A percentile compares a stretch with the other conserved stretches of the same genome.
phyloP scores from a whole-genome alignment of 2,113 vertebrate genomes.

The Xiphorhynchus elegans region DNA sequence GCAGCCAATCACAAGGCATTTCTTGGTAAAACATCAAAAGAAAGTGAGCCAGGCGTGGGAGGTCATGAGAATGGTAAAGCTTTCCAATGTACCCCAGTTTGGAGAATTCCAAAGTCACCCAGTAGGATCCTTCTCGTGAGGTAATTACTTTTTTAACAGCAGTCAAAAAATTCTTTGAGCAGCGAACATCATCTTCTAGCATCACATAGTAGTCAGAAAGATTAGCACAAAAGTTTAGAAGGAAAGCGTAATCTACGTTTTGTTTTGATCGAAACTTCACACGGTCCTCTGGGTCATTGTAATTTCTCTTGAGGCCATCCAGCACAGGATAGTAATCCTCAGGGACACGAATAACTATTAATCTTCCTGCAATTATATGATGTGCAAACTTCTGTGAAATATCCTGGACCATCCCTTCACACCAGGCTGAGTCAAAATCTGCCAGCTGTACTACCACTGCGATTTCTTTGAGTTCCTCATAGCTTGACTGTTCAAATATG shows the following conservation, averaged over 20 bases:
- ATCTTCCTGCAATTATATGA: constrained; percentile 93
- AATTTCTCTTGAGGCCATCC: constrained; percentile 96
- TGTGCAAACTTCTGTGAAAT: constrained; percentile 96
- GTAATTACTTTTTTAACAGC: constrained; percentile 96
- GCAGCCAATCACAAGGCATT: constrained; percentile 98
- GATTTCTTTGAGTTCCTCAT: constrained; percentile 96
- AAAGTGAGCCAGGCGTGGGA: constrained; percentile 94
- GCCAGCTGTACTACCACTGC: constrained; percentile 94
- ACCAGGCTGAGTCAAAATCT: constrained; percentile 92
- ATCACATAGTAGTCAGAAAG: constrained; percentile 98
- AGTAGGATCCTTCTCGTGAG: constrained; percentile 93
- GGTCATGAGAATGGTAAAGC: constrained; percentile 87
- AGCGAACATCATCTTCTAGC: constrained; percentile 96
- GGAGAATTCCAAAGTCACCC: constrained; percentile 98
- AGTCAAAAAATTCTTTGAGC: constrained; percentile 94
- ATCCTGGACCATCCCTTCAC: constrained; percentile 90
- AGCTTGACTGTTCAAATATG: constrained; percentile 96
- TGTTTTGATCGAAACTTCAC: constrained; percentile 98
- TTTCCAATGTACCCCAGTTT: constrained; percentile 99
- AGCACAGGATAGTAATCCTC: constrained; percentile 92
- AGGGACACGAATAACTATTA: constrained; percentile 94
- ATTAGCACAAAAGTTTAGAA: constrained; percentile 96
- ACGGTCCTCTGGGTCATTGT: constrained; percentile 95
- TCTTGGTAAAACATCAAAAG: constrained; percentile 99
- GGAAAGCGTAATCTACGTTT: constrained; percentile 91